A percentile compares a stretch with the other conserved stretches of the same genome.
Evolutionary conservation across 1,140 invertebrate species (phyloP).

Genomic region (Drosophila pseudoobscura): DNA sequence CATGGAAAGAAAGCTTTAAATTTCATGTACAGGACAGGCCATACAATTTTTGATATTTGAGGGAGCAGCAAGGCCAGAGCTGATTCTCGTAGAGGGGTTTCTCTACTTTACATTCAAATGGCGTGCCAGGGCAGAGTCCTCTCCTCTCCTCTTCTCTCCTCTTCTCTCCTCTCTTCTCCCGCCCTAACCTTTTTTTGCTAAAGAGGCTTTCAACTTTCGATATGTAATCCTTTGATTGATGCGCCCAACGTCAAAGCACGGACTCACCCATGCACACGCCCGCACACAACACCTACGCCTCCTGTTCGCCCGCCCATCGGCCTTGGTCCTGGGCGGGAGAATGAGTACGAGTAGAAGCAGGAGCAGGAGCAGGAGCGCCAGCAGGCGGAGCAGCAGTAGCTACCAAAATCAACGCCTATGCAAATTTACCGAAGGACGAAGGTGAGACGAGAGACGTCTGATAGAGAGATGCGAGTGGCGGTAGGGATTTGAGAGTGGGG

Average conservation of each 20-base stretch:
- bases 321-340: conserved; percentile 12
- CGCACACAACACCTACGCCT: conserved; percentile 34
- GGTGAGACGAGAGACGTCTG: conserved; percentile 21
- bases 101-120: conserved; percentile 76
- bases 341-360: conserved; percentile 10
- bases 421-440: conserved; percentile 57
- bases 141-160: conserved; percentile 1
- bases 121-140: conserved; percentile 34
- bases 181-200: conserved; percentile 31
- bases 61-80: background rate
- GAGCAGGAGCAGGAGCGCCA: conserved; percentile 14
- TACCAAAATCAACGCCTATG: conserved; percentile 75
- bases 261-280: conserved; percentile 17
- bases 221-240: conserved; percentile 81
- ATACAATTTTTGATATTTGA: conserved; percentile 47
- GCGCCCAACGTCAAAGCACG: conserved; percentile 60
- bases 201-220: conserved; percentile 74
- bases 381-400: conserved; percentile 12
- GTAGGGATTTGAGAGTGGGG: conserved; percentile 1
- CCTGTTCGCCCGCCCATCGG: conserved; percentile 25
- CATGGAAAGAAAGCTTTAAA: conserved; percentile 61
- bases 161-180: background rate
- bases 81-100: conserved; percentile 14
- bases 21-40: conserved; percentile 45
- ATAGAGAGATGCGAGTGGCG: conserved; percentile 18